phyloP scores from a whole-genome alignment of 2,888 invertebrate genomes.

The Acleris literana region DNA sequence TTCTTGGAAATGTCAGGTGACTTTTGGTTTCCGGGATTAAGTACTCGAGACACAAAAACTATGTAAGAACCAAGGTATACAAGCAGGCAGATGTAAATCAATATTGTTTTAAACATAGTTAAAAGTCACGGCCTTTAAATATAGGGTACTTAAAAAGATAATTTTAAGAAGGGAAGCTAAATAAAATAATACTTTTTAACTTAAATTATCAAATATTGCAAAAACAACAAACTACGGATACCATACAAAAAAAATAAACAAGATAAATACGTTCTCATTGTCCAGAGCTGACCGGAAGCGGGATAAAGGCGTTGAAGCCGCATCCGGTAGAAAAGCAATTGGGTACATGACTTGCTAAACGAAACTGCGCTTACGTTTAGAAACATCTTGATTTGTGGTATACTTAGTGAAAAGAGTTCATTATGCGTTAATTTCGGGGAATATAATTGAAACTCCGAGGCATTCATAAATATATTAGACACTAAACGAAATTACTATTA shows the following conservation, averaged over 20 bases:
- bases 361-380: neutral
- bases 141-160: no score
- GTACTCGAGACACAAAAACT: slow-evolving; percentile 9
- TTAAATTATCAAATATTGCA: neutral
- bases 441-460: no score
- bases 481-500: no score
- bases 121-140: no score
- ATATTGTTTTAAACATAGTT: no score
- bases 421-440: no score
- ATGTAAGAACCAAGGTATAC: neutral
- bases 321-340: slow-evolving; percentile 33
- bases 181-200: neutral
- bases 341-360: slow-evolving; percentile 32
- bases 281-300: slow-evolving; percentile 33
- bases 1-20: slow-evolving; percentile 35
- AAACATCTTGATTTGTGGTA: slow-evolving; percentile 18
- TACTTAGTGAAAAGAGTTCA: no score
- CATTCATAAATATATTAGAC: no score
- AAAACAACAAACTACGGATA: slow-evolving; percentile 9
- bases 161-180: no score
- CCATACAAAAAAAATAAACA: slow-evolving; percentile 27
- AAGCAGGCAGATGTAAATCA: no score
- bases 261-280: slow-evolving; percentile 32
- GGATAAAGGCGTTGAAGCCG: slow-evolving; percentile 30
- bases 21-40: slow-evolving; percentile 21